Conservation (phyloP, 1,140 invertebrate genomes). For the Drosophila carrolli region DNA sequence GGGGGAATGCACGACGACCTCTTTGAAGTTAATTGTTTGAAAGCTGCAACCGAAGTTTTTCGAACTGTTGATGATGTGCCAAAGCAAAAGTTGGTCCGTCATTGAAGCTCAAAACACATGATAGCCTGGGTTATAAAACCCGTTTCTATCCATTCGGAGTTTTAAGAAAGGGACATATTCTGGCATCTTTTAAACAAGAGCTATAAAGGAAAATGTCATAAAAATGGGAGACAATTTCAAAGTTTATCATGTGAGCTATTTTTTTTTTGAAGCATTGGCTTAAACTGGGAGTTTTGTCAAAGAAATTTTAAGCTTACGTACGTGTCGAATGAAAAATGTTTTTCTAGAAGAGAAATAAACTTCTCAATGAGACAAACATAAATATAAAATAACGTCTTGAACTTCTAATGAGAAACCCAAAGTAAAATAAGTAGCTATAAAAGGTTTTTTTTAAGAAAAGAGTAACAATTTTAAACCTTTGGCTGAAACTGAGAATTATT, state of each 20-base stretch:
- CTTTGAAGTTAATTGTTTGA: constrained; percentile 53
- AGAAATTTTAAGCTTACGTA: too few species aligned
- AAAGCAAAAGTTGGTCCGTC: constrained; percentile 32
- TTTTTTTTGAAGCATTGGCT: neutral
- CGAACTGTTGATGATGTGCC: constrained; percentile 43
- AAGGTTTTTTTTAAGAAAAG: too few species aligned
- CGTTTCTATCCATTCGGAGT: constrained; percentile 22
- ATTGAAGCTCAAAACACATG: constrained; percentile 26
- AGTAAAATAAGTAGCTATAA: too few species aligned
- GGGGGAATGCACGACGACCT: constrained; percentile 18
- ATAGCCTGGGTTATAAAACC: constrained; percentile 27
- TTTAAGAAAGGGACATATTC: neutral
- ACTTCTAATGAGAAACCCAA: too few species aligned
- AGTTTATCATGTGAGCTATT: neutral
- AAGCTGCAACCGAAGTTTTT: constrained; percentile 43
- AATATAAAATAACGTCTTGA: too few species aligned
- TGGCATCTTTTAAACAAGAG: neutral
- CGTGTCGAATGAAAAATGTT: too few species aligned
- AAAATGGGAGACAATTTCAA: neutral
- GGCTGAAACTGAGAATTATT: too few species aligned
- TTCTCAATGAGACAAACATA: neutral
- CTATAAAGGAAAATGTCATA: constrained; percentile 1
- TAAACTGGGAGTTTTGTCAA: neutral
- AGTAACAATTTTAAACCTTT: too few species aligned
- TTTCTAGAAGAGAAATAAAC: neutral